Evolutionary conservation across 2,888 invertebrate species (phyloP).

Genomic region (Cyclophora albipunctata): DNA sequence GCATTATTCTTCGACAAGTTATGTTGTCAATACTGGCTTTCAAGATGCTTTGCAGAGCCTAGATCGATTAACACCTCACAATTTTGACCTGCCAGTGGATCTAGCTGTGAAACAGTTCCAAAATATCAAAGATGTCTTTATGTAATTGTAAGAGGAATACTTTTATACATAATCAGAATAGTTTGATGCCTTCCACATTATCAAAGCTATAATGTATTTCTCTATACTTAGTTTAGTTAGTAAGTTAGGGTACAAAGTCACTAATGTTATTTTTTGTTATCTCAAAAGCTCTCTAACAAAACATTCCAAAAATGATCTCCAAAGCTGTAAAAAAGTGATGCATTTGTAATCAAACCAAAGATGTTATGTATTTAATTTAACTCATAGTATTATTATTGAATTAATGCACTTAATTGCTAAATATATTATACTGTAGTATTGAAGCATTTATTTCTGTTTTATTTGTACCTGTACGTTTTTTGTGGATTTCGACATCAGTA

Average conservation of each 20-base stretch:
- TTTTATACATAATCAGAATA: slow-evolving; percentile 46
- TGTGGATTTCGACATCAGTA: no score
- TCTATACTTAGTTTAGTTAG: slow-evolving; percentile 24
- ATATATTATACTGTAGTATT: slow-evolving; percentile 34
- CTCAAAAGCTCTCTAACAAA: slow-evolving; percentile 16
- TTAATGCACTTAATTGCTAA: slow-evolving; percentile 23
- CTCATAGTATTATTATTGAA: slow-evolving; percentile 15
- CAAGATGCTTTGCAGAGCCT: slow-evolving; percentile 95
- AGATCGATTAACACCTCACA: slow-evolving; percentile 87
- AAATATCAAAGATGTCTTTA: slow-evolving; percentile 97
- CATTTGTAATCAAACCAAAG: slow-evolving; percentile 23
- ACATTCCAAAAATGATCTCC: slow-evolving; percentile 30
- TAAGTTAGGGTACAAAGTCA: slow-evolving; percentile 15
- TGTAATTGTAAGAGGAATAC: slow-evolving; percentile 68
- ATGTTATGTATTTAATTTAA: slow-evolving; percentile 23
- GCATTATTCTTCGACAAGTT: slow-evolving; percentile 94
- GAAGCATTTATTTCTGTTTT: slow-evolving; percentile 32
- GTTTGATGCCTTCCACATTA: slow-evolving; percentile 43
- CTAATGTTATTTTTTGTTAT: slow-evolving; percentile 8
- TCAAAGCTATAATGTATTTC: slow-evolving; percentile 25
- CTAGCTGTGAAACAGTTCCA: slow-evolving; percentile 97
- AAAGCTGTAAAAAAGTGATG: slow-evolving; percentile 26
- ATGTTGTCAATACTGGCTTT: slow-evolving; percentile 96
- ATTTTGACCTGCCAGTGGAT: slow-evolving; percentile 96
- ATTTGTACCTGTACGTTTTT: no score